Conservation (phyloP, 2,888 invertebrate genomes). For the Alloplasta piceator region DNA sequence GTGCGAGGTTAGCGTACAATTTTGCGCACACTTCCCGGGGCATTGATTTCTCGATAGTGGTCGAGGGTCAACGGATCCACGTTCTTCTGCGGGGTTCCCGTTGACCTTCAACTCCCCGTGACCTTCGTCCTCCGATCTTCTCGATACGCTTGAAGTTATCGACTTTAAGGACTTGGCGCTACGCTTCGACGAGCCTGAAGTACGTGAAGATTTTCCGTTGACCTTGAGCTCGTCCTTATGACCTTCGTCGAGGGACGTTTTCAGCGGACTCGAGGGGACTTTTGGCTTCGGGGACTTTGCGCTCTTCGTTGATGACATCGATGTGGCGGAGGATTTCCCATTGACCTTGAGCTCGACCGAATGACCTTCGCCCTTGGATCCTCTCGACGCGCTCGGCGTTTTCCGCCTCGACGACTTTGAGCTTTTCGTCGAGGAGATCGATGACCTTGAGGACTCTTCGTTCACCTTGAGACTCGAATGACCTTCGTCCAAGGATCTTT, state of each 20-base stretch:
- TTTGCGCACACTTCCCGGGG: constrained; percentile 58
- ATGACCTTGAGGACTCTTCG: neutral
- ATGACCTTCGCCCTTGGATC: constrained; percentile 7
- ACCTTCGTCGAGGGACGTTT: constrained; percentile 2
- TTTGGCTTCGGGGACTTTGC: constrained; percentile 11
- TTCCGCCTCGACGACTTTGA: constrained; percentile 2
- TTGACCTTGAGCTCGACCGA: neutral
- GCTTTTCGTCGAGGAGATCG: constrained; percentile 26
- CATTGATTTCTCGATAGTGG: constrained; percentile 46
- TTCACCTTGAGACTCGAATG: neutral
- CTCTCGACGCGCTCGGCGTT: constrained; percentile 9
- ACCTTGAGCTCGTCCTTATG: constrained; percentile 1
- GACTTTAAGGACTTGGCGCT: constrained; percentile 20
- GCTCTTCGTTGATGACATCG: constrained; percentile 12
- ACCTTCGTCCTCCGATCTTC: constrained; percentile 14
- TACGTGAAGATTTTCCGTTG: constrained; percentile 10
- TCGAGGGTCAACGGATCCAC: constrained; percentile 48
- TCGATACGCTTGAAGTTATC: constrained; percentile 9
- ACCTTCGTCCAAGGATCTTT: neutral
- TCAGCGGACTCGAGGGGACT: constrained; percentile 10
- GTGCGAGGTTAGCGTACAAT: constrained; percentile 37
- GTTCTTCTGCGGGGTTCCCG: constrained; percentile 37
- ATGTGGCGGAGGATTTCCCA: constrained; percentile 11
- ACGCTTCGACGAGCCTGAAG: constrained; percentile 7
- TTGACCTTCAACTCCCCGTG: constrained; percentile 32